These are phyloP conservation scores for Apis florea DNA, from an alignment of 1,140 invertebrate genomes.

Conservation along the genomic window DNA sequence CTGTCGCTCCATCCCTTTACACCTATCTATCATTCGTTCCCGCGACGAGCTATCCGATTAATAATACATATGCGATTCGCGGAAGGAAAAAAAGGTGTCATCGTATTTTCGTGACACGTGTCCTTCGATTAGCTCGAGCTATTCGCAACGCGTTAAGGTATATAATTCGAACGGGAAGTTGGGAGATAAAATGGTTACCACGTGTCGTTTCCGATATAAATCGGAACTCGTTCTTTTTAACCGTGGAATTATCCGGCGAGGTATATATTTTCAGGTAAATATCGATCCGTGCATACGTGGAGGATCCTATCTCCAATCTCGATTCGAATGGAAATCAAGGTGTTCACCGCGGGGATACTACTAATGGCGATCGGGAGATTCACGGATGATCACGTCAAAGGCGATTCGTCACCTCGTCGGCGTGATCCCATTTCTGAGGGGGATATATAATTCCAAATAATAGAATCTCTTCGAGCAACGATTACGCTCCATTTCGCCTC, in stretches of 20 bases:
- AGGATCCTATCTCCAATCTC: slow-evolving; percentile 9
- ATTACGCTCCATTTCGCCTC: background rate
- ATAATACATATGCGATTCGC: slow-evolving; percentile 40
- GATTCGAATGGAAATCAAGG: slow-evolving; percentile 23
- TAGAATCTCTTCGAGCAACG: background rate
- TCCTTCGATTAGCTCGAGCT: background rate
- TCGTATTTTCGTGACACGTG: too few species aligned
- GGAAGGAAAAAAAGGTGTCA: background rate
- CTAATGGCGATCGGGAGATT: background rate
- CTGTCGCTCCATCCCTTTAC: background rate
- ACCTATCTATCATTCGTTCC: background rate
- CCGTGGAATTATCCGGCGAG: background rate
- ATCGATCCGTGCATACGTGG: background rate
- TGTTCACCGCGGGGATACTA: background rate
- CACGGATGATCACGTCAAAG: background rate
- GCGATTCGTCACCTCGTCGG: slow-evolving; percentile 23
- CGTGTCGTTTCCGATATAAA: too few species aligned
- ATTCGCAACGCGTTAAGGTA: background rate
- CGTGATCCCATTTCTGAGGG: background rate
- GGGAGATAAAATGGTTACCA: too few species aligned
- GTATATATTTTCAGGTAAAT: background rate
- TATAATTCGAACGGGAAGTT: too few species aligned
- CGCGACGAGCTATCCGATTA: background rate
- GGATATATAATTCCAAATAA: background rate
- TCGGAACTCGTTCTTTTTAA: too few species aligned